Base-by-base conservation (phyloP, 2,888 invertebrate genomes). In the Eupithecia exiguata region DNA sequence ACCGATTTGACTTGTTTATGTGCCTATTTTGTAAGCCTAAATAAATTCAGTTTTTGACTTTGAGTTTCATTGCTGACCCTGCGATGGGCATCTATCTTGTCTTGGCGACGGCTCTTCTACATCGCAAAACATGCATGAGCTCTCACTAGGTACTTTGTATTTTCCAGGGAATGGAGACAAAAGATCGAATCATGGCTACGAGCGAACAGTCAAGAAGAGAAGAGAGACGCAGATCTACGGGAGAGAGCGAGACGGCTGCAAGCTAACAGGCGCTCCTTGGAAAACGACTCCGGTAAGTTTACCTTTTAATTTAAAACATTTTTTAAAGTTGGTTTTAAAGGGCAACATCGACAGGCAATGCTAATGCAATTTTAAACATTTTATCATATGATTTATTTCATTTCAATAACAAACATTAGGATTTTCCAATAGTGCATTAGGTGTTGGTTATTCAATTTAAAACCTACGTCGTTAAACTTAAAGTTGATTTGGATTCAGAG, bases 161-260 rank as follows among this genome's bases (percentile, higher is more conserved):
- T 21, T 58, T n/a, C 1, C 82, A 97, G 97, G 91, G 97, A 98
- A 86, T 98, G 98, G 97, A 95, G 97, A 68, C 97, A 98, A 88
- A 98, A 98, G 89, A 98, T 98, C 85, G 98, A 98, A 90, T 97
- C 97, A 9, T 98, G 98, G 98, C 93, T 98, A 78, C 96, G 97
- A 81, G 97, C 97, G 74, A 98, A 97, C 92, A 97, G 97, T 87
- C 96, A 96, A 85, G 97, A 96, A 86, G 97, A 97, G 88, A 96
- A 96, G 83, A 95, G 96, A 80, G 96, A 95, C 78, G 96, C 97
- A 80, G 96, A 97, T 81, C 94, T 96, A 78, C 95, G 96, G 83
- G 95, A 96, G 83, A 95, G 96, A 85, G 94, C 95, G 71, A 95
- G 96, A 83, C 95, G 96, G 79, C 92, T 96, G 88, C 96, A 96